Evolutionary conservation across 2,888 invertebrate genomes (phyloP).

Genomic region (Drosophila mettleri): DNA sequence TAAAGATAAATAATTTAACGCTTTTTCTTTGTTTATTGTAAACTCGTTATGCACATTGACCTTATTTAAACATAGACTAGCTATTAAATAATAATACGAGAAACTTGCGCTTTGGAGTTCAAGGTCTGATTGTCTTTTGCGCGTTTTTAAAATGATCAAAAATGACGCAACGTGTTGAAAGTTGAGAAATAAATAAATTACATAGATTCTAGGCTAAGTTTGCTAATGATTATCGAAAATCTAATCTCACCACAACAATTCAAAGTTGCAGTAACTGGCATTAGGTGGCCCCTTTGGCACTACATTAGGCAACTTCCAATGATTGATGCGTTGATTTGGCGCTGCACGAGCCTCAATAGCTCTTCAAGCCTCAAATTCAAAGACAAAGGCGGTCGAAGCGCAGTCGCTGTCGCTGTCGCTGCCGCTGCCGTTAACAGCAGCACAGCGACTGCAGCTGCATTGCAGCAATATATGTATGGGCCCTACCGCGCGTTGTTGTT

Average conservation of each 20-base stretch:
- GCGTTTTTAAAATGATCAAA: conserved; percentile 44
- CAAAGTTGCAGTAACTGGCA: conserved; percentile 44
- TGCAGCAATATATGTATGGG: conserved; percentile 34
- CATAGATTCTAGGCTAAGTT: conserved; percentile 42
- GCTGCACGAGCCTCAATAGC: conserved; percentile 58
- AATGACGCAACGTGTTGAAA: conserved; percentile 19
- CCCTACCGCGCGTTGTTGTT: conserved; percentile 12
- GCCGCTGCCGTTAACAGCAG: not conserved
- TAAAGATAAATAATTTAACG: conserved; percentile 12
- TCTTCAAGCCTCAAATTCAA: conserved; percentile 56
- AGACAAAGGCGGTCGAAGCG: conserved; percentile 45
- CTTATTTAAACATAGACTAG: conserved; percentile 58
- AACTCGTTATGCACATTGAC: conserved; percentile 67
- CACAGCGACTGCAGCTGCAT: conserved; percentile 27
- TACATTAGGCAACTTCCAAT: conserved; percentile 61
- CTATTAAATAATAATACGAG: conserved; percentile 37
- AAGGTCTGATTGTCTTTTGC: conserved; percentile 56
- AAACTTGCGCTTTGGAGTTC: conserved; percentile 55
- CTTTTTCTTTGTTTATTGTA: conserved; percentile 61
- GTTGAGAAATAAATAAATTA: conserved; percentile 3
- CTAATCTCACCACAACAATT: conserved; percentile 5
- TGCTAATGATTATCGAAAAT: conserved; percentile 38
- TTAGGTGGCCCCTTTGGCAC: conserved; percentile 27
- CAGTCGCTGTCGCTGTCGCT: conserved; percentile 4
- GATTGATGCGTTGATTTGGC: conserved; percentile 75